These are phyloP conservation scores for Pachycephus smyrnensis DNA, from an alignment of 2,888 invertebrate species.

Conservation along the genomic window DNA sequence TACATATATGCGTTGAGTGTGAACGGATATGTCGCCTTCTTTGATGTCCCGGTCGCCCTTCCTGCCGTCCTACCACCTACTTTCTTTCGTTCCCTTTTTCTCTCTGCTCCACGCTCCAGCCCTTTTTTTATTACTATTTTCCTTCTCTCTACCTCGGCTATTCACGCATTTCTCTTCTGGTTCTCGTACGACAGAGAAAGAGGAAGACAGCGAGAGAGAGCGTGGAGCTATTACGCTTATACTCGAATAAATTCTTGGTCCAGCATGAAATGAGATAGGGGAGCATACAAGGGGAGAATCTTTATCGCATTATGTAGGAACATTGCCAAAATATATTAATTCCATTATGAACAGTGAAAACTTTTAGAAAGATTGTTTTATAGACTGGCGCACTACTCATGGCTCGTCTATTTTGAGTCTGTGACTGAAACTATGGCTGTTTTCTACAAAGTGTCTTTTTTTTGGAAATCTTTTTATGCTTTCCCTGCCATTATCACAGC, in stretches of 20 bases:
- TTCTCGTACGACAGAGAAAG: slow-evolving; percentile 24
- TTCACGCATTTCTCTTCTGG: slow-evolving; percentile 19
- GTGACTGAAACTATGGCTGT: not conserved
- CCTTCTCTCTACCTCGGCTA: slow-evolving; percentile 2
- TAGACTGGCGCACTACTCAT: not conserved
- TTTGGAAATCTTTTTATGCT: not conserved
- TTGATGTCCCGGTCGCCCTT: slow-evolving; percentile 55
- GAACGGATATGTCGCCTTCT: slow-evolving; percentile 65
- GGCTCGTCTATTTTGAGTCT: not conserved
- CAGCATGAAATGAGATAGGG: not conserved
- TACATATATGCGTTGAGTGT: slow-evolving; percentile 49
- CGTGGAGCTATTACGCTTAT: not conserved
- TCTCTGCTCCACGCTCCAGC: slow-evolving; percentile 1
- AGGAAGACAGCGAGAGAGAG: slow-evolving; percentile 14
- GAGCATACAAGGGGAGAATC: not conserved
- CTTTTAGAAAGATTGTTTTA: not conserved
- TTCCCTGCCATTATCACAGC: slow-evolving; percentile 1
- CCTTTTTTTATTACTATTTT: slow-evolving; percentile 4
- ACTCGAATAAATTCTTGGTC: not conserved
- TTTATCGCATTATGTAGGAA: not conserved
- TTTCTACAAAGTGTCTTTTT: not conserved
- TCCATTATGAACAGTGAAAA: not conserved
- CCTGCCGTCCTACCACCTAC: slow-evolving; percentile 8
- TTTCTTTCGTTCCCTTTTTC: slow-evolving; percentile 5
- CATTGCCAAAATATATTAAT: not conserved